Percentiles rank a stretch among this genome's conserved stretches.
Conservation (phyloP, 2,888 invertebrate species). For the Scaptomyza cyrtandrae region DNA sequence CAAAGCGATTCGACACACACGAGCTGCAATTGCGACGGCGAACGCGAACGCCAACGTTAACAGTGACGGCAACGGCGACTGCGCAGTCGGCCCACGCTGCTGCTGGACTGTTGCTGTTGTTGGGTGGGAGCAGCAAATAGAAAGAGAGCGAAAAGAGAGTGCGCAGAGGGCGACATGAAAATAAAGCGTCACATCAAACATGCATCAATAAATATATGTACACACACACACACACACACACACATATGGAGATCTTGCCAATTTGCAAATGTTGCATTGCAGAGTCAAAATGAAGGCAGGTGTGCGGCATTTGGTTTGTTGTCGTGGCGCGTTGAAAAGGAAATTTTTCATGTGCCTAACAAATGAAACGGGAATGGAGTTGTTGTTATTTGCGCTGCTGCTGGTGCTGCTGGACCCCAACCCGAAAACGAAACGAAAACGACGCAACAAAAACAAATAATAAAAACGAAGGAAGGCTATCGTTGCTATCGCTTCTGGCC, state of each 20-base stretch:
- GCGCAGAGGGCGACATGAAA: slow-evolving; percentile 2
- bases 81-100: slow-evolving; percentile 51
- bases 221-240: slow-evolving; percentile 24
- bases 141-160: slow-evolving; percentile 11
- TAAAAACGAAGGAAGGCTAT: slow-evolving; percentile 71
- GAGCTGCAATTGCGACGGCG: slow-evolving; percentile 26
- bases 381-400: slow-evolving; percentile 32
- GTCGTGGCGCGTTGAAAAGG: slow-evolving; percentile 70
- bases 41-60: background rate
- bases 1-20: slow-evolving; percentile 67
- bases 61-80: slow-evolving; percentile 11
- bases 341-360: slow-evolving; percentile 74
- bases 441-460: slow-evolving; percentile 30
- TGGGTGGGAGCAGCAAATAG: slow-evolving; percentile 1
- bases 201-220: slow-evolving; percentile 69
- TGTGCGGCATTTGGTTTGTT: slow-evolving; percentile 46
- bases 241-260: slow-evolving; percentile 51
- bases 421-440: slow-evolving; percentile 56
- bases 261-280: slow-evolving; percentile 75
- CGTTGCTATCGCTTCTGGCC: slow-evolving; percentile 78
- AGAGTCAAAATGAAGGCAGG: slow-evolving; percentile 55
- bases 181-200: slow-evolving; percentile 77
- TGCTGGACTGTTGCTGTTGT: background rate
- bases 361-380: slow-evolving; percentile 52
- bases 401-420: slow-evolving; percentile 20